Conservation (phyloP, 1,140 invertebrate genomes). For the silkworm (Bombyx mori) region ASM3026992v2 NC_085126.1:8563001-8563500, state of each 20-base stretch:
- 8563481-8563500: too few relatives aligned
- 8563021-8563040: slow-evolving; percentile 15
- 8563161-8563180: slow-evolving; percentile 39
- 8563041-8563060: slow-evolving; percentile 9
- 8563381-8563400: too few relatives aligned
- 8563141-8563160: slow-evolving; percentile 44
- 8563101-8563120: slow-evolving; percentile 30
- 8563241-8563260: not conserved
- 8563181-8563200: slow-evolving; percentile 41
- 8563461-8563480: too few relatives aligned
- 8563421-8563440: too few relatives aligned
- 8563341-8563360: not conserved
- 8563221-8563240: slow-evolving; percentile 2
- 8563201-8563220: slow-evolving; percentile 25
- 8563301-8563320: not conserved
- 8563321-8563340: not conserved
- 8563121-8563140: slow-evolving; percentile 34
- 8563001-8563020: slow-evolving; percentile 39
- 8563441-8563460: too few relatives aligned
- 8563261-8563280: not conserved
- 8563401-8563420: too few relatives aligned
- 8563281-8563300: slow-evolving; percentile 1
- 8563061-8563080: slow-evolving; percentile 5
- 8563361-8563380: too few relatives aligned
- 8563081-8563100: slow-evolving; percentile 10